Conservation (phyloP, 2,113 vertebrate genomes). For the Mobula hypostoma region DNA sequence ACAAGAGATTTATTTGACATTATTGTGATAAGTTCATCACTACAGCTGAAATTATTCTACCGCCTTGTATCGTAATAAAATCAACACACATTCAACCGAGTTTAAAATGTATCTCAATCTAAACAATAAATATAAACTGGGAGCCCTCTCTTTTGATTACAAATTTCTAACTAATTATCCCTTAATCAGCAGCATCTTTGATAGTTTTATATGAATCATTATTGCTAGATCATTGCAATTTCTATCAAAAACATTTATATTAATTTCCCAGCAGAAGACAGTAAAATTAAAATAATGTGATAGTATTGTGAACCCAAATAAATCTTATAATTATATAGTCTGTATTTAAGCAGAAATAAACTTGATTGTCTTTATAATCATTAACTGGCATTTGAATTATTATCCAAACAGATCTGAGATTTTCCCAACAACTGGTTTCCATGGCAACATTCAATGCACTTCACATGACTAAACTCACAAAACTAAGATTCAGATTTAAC, state of each 20-base stretch:
- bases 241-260: not conserved
- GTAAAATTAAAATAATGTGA: conserved; percentile 1
- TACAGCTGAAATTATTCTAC: not conserved
- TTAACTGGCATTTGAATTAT: not conserved
- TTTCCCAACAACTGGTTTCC: not conserved
- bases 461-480: not conserved
- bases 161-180: not conserved
- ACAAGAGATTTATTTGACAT: not conserved
- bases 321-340: not conserved
- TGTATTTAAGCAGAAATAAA: not conserved
- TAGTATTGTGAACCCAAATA: not conserved
- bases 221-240: not conserved
- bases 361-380: not conserved
- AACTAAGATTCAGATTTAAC: not conserved
- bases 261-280: not conserved
- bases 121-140: conserved; percentile 1
- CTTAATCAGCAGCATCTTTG: not conserved
- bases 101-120: conserved; percentile 3
- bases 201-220: not conserved
- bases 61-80: no score
- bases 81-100: not conserved
- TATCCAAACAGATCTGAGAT: not conserved
- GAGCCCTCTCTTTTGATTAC: not conserved
- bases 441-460: not conserved
- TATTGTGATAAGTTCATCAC: not conserved